Percentiles rank a stretch among this genome's conserved stretches.
phyloP scores from a whole-genome alignment of 2,888 invertebrate genomes.

The Sisyra terminalis region DNA sequence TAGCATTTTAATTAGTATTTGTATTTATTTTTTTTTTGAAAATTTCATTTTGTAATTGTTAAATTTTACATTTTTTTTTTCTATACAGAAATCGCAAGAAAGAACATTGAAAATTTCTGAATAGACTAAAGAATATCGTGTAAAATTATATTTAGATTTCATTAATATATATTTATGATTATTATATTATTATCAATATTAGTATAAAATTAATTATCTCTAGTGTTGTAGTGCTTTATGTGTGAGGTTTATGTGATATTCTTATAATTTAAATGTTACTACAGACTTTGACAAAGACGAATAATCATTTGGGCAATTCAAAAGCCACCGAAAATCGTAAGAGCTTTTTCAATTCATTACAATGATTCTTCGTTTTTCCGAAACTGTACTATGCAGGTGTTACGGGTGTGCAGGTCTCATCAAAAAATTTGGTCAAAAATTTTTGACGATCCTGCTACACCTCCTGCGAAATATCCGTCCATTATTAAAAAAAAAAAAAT shows the following conservation, averaged over 20 bases:
- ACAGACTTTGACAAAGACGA: neutral
- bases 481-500: constrained; percentile 1
- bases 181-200: constrained; percentile 1
- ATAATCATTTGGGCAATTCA: constrained; percentile 1
- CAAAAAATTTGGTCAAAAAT: too few species aligned
- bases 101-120: too few species aligned
- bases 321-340: neutral
- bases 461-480: too few species aligned
- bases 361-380: too few species aligned
- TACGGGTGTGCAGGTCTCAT: too few species aligned
- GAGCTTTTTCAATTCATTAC: neutral
- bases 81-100: neutral
- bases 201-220: constrained; percentile 7
- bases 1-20: too few species aligned
- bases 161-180: neutral
- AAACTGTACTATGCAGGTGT: too few species aligned
- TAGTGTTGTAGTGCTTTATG: constrained; percentile 29
- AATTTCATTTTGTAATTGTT: too few species aligned
- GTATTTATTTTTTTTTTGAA: too few species aligned
- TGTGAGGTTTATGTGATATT: constrained; percentile 33
- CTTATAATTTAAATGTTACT: constrained; percentile 1
- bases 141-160: neutral
- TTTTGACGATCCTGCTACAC: too few species aligned
- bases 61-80: too few species aligned
- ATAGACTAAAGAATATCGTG: too few species aligned